phyloP scores from a whole-genome alignment of 2,888 invertebrate genomes.

The Deladenus siricidicola region DNA sequence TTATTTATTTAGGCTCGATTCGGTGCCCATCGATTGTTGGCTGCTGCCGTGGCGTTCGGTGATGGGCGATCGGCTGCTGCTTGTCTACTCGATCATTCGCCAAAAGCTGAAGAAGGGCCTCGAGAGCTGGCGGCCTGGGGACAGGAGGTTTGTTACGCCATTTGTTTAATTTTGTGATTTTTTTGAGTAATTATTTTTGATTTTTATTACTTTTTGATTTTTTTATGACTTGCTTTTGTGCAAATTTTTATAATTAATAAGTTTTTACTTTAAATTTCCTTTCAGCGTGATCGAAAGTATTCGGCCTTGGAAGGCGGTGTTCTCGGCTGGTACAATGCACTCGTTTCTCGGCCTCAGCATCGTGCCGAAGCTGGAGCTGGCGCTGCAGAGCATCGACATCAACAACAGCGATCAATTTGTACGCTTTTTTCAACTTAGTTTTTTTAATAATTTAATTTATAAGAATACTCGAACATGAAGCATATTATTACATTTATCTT shows the following conservation, averaged over 20 bases:
- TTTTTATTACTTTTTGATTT: not conserved
- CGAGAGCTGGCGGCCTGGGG: conserved; percentile 68
- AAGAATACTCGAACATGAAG: not conserved
- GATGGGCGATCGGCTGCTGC: conserved; percentile 62
- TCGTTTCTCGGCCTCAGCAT: conserved; percentile 77
- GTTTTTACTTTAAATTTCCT: not conserved
- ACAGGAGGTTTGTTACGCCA: conserved; percentile 37
- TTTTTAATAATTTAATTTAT: not conserved
- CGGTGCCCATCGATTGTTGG: conserved; percentile 91
- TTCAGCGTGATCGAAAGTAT: conserved; percentile 81
- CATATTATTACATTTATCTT: too few species aligned
- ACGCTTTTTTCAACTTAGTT: not conserved
- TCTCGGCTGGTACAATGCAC: conserved; percentile 69
- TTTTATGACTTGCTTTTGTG: not conserved
- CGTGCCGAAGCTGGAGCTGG: conserved; percentile 72
- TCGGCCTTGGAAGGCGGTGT: conserved; percentile 76
- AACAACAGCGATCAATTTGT: conserved; percentile 14
- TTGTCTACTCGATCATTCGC: conserved; percentile 79
- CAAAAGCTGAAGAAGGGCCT: conserved; percentile 81
- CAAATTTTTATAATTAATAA: not conserved
- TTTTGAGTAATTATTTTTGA: conserved; percentile 3
- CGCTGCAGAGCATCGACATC: conserved; percentile 15
- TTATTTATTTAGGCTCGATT: conserved; percentile 65
- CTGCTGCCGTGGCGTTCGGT: conserved; percentile 88
- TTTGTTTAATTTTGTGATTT: conserved; percentile 7